Evolutionary conservation across 1,140 invertebrate species (phyloP), one percentile per base, ranked within the genome.

Genomic region (Triops longicaudatus): DNA sequence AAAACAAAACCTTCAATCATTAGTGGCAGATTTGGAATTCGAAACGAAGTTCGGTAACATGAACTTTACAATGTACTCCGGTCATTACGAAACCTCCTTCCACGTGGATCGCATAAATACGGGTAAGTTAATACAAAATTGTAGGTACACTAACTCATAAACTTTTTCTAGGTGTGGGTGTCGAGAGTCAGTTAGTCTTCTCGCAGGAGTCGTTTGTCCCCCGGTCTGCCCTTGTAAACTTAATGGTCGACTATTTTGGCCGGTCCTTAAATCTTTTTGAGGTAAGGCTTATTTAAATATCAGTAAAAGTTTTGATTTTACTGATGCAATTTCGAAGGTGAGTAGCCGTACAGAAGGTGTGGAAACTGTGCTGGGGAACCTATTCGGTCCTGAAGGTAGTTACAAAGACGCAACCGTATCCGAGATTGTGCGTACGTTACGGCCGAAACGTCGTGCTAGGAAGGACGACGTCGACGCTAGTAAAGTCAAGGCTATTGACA

Each of bases 141-240:
- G 11, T 75, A 0, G 26, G 11, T n/a, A 50, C 12, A 41, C 4
- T 28, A 17, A 74, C 37, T 50, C 42, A 44, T 41, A 71, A 27
- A 78, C 77, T 42, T 78, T 80, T 83, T 83, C 27, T 82, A 87
- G 91, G 92, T 79, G 90, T 87, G 1, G 91, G 89, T 80, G 88
- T 90, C 74, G 92, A 95, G 83, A 88, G 87, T 0, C 94, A 94
- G 84, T 78, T 97, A 0, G 91, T 98, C 78, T 98, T 95, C 84
- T 95, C 94, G 0, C 89, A 91, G 0, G 90, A 93, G 78, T 97
- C 95, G 0, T 97, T 95, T 81, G 85, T 98, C 28, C 96, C 96
- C 1, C 86, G 93, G 76, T 91, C 93, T 1, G 87, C 89, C 4
- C 90, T 86, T 71, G 85, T 95, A 14, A 97, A 97, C 82, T 85